Evolutionary conservation across 35 echinoderm and acorn worm species (phyloP).

Genomic region (Heliocidaris erythrogramma): DNA sequence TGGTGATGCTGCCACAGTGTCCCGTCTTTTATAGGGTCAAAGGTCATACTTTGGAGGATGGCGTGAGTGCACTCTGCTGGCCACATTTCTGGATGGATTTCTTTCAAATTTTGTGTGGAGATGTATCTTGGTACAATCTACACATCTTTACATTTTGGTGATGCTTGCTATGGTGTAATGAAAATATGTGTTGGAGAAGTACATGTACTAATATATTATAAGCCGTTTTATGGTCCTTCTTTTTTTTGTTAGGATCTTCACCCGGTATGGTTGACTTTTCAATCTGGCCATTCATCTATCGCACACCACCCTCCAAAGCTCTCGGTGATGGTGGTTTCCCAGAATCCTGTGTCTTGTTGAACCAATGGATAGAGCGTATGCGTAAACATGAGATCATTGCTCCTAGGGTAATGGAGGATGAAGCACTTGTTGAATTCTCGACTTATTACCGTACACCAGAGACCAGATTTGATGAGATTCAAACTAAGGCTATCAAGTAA

Average conservation of each 20-base stretch:
- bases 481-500: conserved; percentile 7
- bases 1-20: too few species aligned
- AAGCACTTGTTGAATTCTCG: background rate
- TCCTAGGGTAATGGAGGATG: conserved; percentile 3
- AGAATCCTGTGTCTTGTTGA: background rate
- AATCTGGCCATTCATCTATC: conserved; percentile 41
- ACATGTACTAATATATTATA: background rate
- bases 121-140: too few species aligned
- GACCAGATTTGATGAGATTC: conserved; percentile 20
- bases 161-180: background rate
- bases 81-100: too few species aligned
- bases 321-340: background rate
- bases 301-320: background rate
- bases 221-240: background rate
- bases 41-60: too few species aligned
- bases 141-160: too few species aligned
- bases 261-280: conserved; percentile 25
- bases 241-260: background rate
- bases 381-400: background rate
- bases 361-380: conserved; percentile 16
- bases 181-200: background rate
- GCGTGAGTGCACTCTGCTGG: too few species aligned
- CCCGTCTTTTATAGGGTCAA: too few species aligned
- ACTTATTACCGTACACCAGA: conserved; percentile 29
- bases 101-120: too few species aligned